These are phyloP conservation scores for Ceramica pisi DNA, from an alignment of 2,888 invertebrate species.

Conservation along the genomic window DNA sequence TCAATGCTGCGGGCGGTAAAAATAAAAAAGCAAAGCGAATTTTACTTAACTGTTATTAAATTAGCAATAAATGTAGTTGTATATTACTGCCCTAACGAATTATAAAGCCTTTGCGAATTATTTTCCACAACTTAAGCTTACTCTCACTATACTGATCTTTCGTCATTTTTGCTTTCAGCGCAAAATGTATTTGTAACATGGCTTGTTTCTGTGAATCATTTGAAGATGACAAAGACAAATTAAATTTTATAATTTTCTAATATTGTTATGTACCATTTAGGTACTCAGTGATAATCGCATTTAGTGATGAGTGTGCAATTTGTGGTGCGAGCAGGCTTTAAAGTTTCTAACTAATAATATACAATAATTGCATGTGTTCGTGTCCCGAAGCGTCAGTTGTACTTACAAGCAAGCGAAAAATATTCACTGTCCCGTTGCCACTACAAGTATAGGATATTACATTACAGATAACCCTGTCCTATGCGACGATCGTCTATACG, in stretches of 20 bases:
- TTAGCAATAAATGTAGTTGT: neutral
- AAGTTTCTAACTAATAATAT: neutral
- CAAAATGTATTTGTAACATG: neutral
- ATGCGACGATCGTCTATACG: constrained; percentile 94
- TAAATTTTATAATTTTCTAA: neutral
- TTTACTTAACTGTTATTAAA: constrained; percentile 2
- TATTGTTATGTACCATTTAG: neutral
- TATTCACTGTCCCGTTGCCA: constrained; percentile 9
- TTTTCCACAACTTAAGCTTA: neutral
- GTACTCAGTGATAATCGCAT: neutral
- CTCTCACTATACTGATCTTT: neutral
- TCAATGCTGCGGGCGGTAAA: neutral
- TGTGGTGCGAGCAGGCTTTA: neutral
- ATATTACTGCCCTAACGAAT: constrained; percentile 38
- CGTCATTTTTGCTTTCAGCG: neutral
- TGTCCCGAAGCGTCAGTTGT: neutral
- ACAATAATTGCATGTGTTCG: constrained; percentile 4
- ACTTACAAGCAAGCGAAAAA: constrained; percentile 9
- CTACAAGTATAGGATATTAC: constrained; percentile 56
- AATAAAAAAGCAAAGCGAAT: constrained; percentile 59
- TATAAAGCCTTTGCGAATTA: constrained; percentile 49
- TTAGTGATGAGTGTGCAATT: neutral
- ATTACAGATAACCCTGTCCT: constrained; percentile 95
- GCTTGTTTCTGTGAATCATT: neutral
- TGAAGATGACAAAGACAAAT: neutral